Evolutionary conservation across 2,888 invertebrate species (phyloP).

Genomic region (Busseola fusca): DNA sequence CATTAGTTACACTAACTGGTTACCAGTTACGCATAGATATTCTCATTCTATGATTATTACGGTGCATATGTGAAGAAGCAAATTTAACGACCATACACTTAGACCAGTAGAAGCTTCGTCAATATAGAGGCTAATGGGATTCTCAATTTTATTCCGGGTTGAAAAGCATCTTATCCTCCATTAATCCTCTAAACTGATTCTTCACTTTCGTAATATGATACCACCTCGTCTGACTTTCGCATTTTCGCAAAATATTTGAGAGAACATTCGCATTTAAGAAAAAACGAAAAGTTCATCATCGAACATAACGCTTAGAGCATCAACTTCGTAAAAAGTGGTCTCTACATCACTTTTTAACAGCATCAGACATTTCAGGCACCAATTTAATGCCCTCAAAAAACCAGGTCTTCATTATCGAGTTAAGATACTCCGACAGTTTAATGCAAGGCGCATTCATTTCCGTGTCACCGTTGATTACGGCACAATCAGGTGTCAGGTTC

Average conservation of each 20-base stretch:
- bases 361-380: conserved; percentile 8
- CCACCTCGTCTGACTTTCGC: neutral
- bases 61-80: conserved; percentile 7
- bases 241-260: neutral
- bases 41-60: conserved; percentile 26
- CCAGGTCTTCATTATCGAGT: conserved; percentile 49
- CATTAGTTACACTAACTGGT: conserved; percentile 48
- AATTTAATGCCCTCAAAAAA: conserved; percentile 39
- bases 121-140: neutral
- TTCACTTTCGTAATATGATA: neutral
- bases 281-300: neutral
- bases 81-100: neutral
- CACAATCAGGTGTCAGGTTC: conserved; percentile 63
- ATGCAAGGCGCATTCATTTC: conserved; percentile 57
- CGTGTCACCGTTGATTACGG: conserved; percentile 63
- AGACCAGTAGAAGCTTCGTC: neutral
- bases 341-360: conserved; percentile 21
- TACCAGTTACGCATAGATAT: conserved; percentile 29
- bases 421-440: conserved; percentile 53
- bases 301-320: neutral
- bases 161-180: neutral
- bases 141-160: neutral
- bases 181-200: neutral
- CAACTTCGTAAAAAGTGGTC: conserved; percentile 13
- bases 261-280: conserved; percentile 8